These are phyloP conservation scores for Bombus huntii DNA, from an alignment of 1,140 invertebrate genomes.

Conservation along the genomic window DNA sequence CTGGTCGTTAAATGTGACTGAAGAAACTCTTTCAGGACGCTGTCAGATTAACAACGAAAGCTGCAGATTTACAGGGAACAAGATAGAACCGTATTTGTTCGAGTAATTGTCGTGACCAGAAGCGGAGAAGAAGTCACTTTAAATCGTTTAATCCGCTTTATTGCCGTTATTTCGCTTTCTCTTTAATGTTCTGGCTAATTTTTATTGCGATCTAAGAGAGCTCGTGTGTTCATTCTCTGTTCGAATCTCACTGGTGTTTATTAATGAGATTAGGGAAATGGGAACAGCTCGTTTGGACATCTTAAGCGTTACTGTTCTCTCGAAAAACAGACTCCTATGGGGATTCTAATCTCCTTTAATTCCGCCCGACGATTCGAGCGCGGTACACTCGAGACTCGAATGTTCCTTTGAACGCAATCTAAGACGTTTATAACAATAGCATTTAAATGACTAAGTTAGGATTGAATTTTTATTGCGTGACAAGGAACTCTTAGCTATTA, in stretches of 20 bases:
- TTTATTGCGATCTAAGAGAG: slow-evolving; percentile 43
- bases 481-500: no score
- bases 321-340: not conserved
- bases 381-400: not conserved
- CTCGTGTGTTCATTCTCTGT: not conserved
- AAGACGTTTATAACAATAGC: not conserved
- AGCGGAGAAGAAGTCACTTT: no score
- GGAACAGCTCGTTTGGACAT: not conserved
- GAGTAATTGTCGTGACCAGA: not conserved
- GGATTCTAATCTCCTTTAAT: slow-evolving; percentile 10
- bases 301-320: slow-evolving; percentile 13
- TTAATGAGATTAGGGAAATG: slow-evolving; percentile 24
- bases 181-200: slow-evolving; percentile 51
- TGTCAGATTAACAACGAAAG: not conserved
- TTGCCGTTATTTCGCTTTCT: slow-evolving; percentile 31
- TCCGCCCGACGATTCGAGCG: not conserved
- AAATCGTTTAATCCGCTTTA: slow-evolving; percentile 53
- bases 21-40: not conserved
- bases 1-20: not conserved
- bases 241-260: not conserved
- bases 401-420: not conserved
- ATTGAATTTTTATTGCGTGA: no score
- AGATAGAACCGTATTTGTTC: not conserved
- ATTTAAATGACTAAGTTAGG: not conserved
- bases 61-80: not conserved